These are phyloP conservation scores for Salpingus planirostris DNA, from an alignment of 2,888 invertebrate genomes.

Conservation along the genomic window DNA sequence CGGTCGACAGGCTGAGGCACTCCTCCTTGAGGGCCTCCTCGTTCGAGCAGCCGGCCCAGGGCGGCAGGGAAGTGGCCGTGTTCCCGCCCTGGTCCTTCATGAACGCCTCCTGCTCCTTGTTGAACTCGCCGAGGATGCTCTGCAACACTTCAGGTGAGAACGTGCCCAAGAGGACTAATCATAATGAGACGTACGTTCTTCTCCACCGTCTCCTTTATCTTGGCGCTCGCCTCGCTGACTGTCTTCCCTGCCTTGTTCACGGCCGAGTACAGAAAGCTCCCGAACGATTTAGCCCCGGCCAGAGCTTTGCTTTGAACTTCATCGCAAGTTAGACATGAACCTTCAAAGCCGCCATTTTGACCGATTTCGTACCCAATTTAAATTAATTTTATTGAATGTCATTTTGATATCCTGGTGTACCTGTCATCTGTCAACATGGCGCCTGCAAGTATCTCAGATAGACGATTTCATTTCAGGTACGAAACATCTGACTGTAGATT, in stretches of 20 bases:
- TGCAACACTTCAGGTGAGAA: slow-evolving; percentile 37
- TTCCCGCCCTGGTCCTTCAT: slow-evolving; percentile 75
- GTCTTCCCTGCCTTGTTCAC: slow-evolving; percentile 94
- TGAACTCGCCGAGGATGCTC: slow-evolving; percentile 95
- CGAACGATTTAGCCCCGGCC: slow-evolving; percentile 83
- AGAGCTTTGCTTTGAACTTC: slow-evolving; percentile 82
- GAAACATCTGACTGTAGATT: too few species aligned
- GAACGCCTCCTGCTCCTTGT: slow-evolving; percentile 94
- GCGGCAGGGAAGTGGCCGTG: slow-evolving; percentile 65
- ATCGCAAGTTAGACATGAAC: too few species aligned
- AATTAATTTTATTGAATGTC: too few species aligned
- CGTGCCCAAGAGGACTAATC: too few species aligned
- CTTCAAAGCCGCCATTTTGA: too few species aligned
- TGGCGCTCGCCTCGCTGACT: slow-evolving; percentile 81
- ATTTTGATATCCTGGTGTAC: too few species aligned
- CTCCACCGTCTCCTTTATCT: slow-evolving; percentile 93
- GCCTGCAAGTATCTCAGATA: too few species aligned
- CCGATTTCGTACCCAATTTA: too few species aligned
- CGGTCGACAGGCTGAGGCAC: slow-evolving; percentile 87
- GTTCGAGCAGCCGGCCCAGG: slow-evolving; percentile 94
- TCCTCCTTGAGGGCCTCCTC: slow-evolving; percentile 92
- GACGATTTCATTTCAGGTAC: too few species aligned
- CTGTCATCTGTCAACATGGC: too few species aligned
- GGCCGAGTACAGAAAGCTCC: slow-evolving; percentile 88
- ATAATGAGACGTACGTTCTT: slow-evolving; percentile 67